Conservation (phyloP, 2,113 vertebrate genomes). For the Semicossyphus pulcher region DNA sequence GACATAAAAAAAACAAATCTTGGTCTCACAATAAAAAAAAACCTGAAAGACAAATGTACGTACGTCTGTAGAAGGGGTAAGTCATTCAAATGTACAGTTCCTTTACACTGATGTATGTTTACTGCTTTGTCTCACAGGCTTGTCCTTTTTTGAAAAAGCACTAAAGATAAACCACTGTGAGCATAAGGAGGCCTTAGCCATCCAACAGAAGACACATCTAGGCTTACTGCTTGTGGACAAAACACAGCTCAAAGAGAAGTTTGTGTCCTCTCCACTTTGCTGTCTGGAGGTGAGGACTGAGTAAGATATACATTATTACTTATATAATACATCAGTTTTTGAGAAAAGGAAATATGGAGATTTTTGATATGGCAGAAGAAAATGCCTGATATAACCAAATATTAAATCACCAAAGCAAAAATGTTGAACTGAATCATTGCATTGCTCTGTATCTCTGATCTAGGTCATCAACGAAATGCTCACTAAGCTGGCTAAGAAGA, state of each 20-base stretch:
- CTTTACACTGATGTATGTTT: background rate
- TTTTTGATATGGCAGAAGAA: too few relatives aligned
- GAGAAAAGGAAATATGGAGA: too few relatives aligned
- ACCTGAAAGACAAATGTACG: too few relatives aligned
- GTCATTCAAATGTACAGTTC: background rate
- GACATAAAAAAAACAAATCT: too few relatives aligned
- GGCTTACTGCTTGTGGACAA: constrained; percentile 89
- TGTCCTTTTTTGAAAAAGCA: constrained; percentile 84
- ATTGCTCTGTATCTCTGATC: constrained; percentile 13
- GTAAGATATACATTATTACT: background rate
- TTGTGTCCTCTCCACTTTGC: constrained; percentile 83
- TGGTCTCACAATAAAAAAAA: too few relatives aligned
- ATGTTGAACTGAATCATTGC: background rate
- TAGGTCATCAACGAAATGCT: constrained; percentile 87
- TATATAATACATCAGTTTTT: too few relatives aligned
- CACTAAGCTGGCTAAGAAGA: constrained; percentile 83
- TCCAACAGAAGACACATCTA: constrained; percentile 81
- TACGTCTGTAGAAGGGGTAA: background rate
- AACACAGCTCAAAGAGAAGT: constrained; percentile 83
- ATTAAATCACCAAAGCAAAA: background rate
- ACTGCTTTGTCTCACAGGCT: constrained; percentile 66
- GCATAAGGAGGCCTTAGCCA: constrained; percentile 80
- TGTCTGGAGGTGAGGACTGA: constrained; percentile 85
- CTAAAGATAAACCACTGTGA: constrained; percentile 86
- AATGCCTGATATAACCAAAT: background rate